Evolutionary conservation across 2,888 invertebrate genomes (phyloP).

Genomic region (Rhingia rostrata): DNA sequence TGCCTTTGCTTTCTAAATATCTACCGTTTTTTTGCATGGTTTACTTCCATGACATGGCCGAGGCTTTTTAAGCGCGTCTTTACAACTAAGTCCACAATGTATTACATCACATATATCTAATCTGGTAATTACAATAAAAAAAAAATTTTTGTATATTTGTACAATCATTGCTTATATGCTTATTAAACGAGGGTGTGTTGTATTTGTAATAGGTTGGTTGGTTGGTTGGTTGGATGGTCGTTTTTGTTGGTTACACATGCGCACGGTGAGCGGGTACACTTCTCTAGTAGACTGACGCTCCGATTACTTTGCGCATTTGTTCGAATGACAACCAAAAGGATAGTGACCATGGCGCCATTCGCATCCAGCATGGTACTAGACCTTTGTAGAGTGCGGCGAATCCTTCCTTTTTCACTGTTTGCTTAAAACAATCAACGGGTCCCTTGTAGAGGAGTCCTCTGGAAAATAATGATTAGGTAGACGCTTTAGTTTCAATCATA

Average conservation of each 20-base stretch:
- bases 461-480: slow-evolving; percentile 64
- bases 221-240: slow-evolving; percentile 5
- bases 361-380: slow-evolving; percentile 95
- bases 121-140: slow-evolving; percentile 63
- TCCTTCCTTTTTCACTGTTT: slow-evolving; percentile 94
- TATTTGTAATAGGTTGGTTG: slow-evolving; percentile 44
- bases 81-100: slow-evolving; percentile 61
- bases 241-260: slow-evolving; percentile 27
- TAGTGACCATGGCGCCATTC: slow-evolving; percentile 97
- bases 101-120: slow-evolving; percentile 37
- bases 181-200: slow-evolving; percentile 58
- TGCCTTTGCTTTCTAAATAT: slow-evolving; percentile 2
- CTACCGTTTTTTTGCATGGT: slow-evolving; percentile 17
- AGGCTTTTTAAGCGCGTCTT: slow-evolving; percentile 30
- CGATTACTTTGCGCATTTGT: slow-evolving; percentile 88
- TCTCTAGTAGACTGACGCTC: slow-evolving; percentile 82
- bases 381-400: slow-evolving; percentile 94
- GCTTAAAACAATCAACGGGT: slow-evolving; percentile 92
- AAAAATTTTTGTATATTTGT: slow-evolving; percentile 69
- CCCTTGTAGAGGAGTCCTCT: slow-evolving; percentile 92
- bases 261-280: slow-evolving; percentile 1
- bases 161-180: slow-evolving; percentile 72
- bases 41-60: slow-evolving; percentile 9
- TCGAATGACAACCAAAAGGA: slow-evolving; percentile 97
- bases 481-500: background rate